These are phyloP conservation scores for Diorhabda carinulata DNA, from an alignment of 1,140 invertebrate genomes.

Conservation along the genomic window DNA sequence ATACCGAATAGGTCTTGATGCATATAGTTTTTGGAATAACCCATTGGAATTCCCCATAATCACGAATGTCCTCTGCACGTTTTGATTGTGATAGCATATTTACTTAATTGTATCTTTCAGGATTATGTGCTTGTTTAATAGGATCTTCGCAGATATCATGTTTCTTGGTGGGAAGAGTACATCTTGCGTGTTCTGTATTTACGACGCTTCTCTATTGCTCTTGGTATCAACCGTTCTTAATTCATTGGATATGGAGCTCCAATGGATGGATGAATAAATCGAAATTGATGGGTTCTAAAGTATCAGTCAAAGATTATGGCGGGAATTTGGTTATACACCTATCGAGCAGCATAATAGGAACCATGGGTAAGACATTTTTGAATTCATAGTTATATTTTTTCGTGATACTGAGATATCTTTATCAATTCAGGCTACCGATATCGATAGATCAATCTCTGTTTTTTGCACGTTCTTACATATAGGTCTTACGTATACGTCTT, in stretches of 20 bases:
- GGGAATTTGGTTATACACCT: constrained; percentile 33
- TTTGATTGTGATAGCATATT: too few species aligned
- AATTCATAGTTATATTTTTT: too few species aligned
- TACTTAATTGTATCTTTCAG: constrained; percentile 21
- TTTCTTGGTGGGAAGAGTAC: constrained; percentile 27
- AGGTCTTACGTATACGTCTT: too few species aligned
- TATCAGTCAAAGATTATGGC: constrained; percentile 30
- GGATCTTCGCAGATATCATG: constrained; percentile 32
- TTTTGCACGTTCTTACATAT: too few species aligned
- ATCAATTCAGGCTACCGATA: too few species aligned
- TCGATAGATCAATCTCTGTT: too few species aligned
- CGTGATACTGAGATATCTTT: too few species aligned
- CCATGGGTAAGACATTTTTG: constrained; percentile 12
- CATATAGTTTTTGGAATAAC: too few species aligned
- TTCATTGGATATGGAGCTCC: constrained; percentile 36
- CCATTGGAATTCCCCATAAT: too few species aligned
- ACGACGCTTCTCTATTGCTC: constrained; percentile 22
- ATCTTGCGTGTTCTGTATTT: constrained; percentile 28
- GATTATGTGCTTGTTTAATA: constrained; percentile 30
- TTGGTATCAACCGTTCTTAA: constrained; percentile 31
- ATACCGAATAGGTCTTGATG: too few species aligned
- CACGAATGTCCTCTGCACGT: too few species aligned
- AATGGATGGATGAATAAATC: constrained; percentile 33
- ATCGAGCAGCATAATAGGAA: constrained; percentile 23
- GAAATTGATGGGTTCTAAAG: constrained; percentile 21